Conservation (phyloP, 2,113 vertebrate species). For the Ciconia stormi region DNA sequence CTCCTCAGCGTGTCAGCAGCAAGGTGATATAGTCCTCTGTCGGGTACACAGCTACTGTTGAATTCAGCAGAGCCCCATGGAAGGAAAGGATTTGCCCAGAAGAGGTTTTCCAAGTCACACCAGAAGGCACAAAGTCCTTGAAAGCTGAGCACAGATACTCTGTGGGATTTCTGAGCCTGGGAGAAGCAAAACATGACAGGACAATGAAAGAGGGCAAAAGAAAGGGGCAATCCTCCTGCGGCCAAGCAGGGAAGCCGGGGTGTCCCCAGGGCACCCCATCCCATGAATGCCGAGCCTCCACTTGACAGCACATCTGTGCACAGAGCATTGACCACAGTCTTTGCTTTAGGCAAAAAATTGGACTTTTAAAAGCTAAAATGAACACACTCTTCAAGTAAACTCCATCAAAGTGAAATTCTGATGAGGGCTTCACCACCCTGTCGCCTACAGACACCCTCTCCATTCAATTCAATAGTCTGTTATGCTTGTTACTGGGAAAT, state of each 20-base stretch:
- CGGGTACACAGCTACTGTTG: neutral
- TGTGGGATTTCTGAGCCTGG: neutral
- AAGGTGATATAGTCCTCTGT: neutral
- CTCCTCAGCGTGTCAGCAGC: accelerated
- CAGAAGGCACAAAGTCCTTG: neutral
- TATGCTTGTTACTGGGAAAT: conserved; percentile 65
- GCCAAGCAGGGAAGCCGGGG: neutral
- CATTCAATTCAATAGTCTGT: conserved; percentile 27
- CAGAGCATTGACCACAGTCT: neutral
- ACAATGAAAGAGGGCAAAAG: neutral
- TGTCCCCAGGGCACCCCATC: neutral
- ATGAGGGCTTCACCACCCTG: conserved; percentile 14
- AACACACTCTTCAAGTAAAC: neutral
- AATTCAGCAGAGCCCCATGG: neutral
- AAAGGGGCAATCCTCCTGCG: neutral
- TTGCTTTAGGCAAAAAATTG: neutral
- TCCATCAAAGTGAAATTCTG: conserved; percentile 22
- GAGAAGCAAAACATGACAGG: neutral
- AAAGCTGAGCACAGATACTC: neutral
- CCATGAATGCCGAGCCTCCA: accelerated
- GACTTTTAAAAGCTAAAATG: neutral
- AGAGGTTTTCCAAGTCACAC: neutral
- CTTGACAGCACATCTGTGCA: neutral
- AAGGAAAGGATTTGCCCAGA: neutral
- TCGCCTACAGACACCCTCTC: conserved; percentile 41